Evolutionary conservation across 2,888 invertebrate species (phyloP), one percentile per base, ranked within the genome.

Genomic region (Dichetophora obliterata): DNA sequence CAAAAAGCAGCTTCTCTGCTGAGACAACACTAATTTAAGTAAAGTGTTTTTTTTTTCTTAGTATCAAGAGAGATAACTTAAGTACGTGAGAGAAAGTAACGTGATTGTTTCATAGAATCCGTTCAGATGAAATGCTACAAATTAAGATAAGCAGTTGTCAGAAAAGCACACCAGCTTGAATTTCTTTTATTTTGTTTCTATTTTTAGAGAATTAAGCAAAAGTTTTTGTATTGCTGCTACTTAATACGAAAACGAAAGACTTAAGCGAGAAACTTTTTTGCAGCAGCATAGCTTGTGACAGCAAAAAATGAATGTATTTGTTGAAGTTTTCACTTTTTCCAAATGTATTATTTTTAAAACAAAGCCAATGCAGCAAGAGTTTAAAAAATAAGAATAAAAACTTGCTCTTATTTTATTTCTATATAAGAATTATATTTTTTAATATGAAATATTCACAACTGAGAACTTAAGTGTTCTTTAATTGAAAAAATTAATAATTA

Each of bases 41-140:
- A 11, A 9, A 0, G 57, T 31, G 3, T 19, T n/a, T 27, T 11
- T 11, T 27, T 27, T 27, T 19, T 5, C 57, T 59, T 59, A 59
- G 9, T 9, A 11, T 27, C 19, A 24, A 9, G 5, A 54, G 19
- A 6, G 19, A 19, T 8, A 59, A 59, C 2, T 5, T 0, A 14
- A 34, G 27, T 63, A 68, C 68, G 68, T 68, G 68, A 68, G 68
- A 68, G 68, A 68, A 68, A 68, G 68, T 68, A 27, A 43, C 24
- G 37, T 19, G 68, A 22, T 48, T 22, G 22, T 19, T 22, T 16
- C 19, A 11, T 43, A 43, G 24, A 43, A 68, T 68, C 48, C 27
- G 50, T 34, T 34, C 63, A 34, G 63, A 22, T 68, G 24, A 68
- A 27, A 48, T 59, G 14, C 43, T 43, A 14, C 11, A 43, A 43